These are phyloP conservation scores for Paraplagusia blochii DNA, from an alignment of 2,113 vertebrate genomes.

Conservation along the genomic window DNA sequence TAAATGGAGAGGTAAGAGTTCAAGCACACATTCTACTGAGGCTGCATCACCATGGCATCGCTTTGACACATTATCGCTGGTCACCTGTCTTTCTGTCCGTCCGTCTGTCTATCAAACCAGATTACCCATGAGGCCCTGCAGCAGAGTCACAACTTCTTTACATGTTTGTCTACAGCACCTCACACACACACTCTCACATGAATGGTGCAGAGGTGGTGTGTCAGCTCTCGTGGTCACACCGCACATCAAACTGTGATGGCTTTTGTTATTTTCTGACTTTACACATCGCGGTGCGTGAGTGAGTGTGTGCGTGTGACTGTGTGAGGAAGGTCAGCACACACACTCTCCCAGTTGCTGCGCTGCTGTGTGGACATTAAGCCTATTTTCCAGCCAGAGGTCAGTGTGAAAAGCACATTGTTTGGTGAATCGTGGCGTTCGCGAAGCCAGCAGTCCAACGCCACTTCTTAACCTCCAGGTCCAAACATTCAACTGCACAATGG, in stretches of 20 bases:
- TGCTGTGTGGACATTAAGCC: conserved; percentile 62
- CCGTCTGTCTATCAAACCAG: conserved; percentile 57
- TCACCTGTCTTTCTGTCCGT: conserved; percentile 61
- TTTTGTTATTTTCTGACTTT: conserved; percentile 70
- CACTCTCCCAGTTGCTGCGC: conserved; percentile 31
- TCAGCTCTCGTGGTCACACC: conserved; percentile 64
- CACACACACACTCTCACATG: conserved; percentile 19
- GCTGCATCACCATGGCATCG: conserved; percentile 48
- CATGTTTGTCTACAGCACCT: conserved; percentile 25
- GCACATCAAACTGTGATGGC: conserved; percentile 55
- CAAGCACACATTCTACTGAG: conserved; percentile 13
- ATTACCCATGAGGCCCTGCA: conserved; percentile 58
- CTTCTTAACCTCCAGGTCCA: conserved; percentile 56
- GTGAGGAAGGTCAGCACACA: conserved; percentile 49
- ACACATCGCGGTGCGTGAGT: conserved; percentile 15
- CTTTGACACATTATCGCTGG: conserved; percentile 60
- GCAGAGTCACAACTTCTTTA: conserved; percentile 59
- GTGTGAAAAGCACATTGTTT: conserved; percentile 63
- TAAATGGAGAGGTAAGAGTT: conserved; percentile 46
- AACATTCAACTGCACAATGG: conserved; percentile 61
- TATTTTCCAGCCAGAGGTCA: conserved; percentile 67
- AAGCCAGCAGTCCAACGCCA: conserved; percentile 38
- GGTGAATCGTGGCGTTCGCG: conserved; percentile 36
- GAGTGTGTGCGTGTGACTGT: conserved; percentile 19
- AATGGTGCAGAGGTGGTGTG: conserved; percentile 53